A percentile compares a stretch with the other conserved stretches of the same genome.
Conservation (phyloP, 1,140 invertebrate species). For the Drosophila leontia region DNA sequence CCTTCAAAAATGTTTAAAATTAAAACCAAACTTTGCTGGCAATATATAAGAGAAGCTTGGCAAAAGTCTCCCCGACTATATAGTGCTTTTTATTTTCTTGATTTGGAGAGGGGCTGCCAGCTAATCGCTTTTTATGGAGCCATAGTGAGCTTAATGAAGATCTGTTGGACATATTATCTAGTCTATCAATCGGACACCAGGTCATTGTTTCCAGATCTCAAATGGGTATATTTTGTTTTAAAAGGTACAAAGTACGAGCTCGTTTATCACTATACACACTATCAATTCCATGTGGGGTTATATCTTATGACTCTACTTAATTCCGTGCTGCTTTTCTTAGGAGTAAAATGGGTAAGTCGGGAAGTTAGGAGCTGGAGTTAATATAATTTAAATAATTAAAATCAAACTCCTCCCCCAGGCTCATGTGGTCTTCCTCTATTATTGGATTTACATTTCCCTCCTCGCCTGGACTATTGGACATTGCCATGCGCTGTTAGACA, state of each 20-base stretch:
- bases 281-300: constrained; percentile 8
- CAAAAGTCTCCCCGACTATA: background rate
- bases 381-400: no score
- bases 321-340: constrained; percentile 15
- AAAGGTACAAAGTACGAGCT: no score
- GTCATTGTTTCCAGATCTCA: background rate
- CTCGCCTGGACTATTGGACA: background rate
- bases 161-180: constrained; percentile 7
- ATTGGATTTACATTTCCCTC: constrained; percentile 24
- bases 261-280: background rate
- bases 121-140: constrained; percentile 39
- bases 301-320: constrained; percentile 18
- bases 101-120: constrained; percentile 40
- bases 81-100: constrained; percentile 27
- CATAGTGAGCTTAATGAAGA: constrained; percentile 15
- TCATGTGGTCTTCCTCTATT: constrained; percentile 15
- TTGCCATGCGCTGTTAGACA: constrained; percentile 4
- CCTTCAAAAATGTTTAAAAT: constrained; percentile 1
- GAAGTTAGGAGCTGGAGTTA: no score
- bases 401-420: constrained; percentile 1
- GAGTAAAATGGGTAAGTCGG: constrained; percentile 41
- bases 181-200: background rate
- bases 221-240: background rate
- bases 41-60: background rate
- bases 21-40: background rate